Conservation (phyloP, 2,797 vertebrate genomes). For the Enoplosus armatus region DNA sequence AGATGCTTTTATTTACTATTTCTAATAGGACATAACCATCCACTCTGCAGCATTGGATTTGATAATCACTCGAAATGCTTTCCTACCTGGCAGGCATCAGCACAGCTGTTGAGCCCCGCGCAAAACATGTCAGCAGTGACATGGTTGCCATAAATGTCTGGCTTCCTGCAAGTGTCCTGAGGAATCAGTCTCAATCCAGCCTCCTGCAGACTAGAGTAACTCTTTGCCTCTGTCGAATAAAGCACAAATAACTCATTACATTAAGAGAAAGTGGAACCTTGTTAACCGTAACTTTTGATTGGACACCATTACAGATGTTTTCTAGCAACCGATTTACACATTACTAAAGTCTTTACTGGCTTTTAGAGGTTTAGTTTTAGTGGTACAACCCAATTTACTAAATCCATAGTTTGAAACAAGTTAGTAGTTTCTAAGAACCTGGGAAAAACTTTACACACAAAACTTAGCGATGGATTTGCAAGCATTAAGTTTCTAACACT, state of each 20-base stretch:
- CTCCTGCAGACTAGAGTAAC: conserved; percentile 90
- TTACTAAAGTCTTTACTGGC: neutral
- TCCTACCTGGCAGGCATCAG: conserved; percentile 95
- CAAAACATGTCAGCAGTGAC: conserved; percentile 94
- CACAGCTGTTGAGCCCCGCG: conserved; percentile 84
- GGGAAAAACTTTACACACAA: neutral
- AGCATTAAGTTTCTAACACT: neutral
- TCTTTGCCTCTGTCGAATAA: conserved; percentile 77
- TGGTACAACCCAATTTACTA: neutral
- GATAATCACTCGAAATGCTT: neutral
- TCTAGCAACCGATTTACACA: neutral
- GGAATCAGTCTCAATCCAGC: conserved; percentile 86
- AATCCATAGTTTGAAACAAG: neutral
- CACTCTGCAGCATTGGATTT: neutral
- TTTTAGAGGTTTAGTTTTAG: neutral
- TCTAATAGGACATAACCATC: neutral
- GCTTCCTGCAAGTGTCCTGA: conserved; percentile 86
- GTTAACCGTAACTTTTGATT: neutral
- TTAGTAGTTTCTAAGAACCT: neutral
- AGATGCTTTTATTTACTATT: neutral
- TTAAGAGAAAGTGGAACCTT: neutral
- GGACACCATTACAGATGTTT: neutral
- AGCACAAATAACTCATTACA: conserved; percentile 9
- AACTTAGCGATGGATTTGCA: neutral
- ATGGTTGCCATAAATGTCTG: conserved; percentile 91